Percentiles rank a stretch among this genome's conserved stretches.
Conservation (phyloP, 2,888 invertebrate genomes). For the Apoda limacodes region DNA sequence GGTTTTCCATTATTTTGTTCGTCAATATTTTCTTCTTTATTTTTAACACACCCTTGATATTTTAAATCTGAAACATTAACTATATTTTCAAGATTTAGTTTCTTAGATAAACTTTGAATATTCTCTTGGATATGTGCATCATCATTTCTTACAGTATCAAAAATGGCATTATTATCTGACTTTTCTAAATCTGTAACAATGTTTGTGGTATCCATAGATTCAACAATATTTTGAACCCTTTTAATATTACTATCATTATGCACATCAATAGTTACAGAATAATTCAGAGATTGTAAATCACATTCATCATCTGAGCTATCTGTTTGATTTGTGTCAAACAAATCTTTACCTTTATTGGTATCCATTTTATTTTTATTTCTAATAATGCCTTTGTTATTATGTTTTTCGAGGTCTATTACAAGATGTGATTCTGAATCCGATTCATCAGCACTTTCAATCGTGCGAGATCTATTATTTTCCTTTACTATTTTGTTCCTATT, state of each 20-base stretch:
- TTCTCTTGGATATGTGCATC: too few species aligned
- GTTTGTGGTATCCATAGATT: slow-evolving; percentile 6
- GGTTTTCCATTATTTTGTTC: slow-evolving; percentile 3
- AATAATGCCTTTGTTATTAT: slow-evolving; percentile 3
- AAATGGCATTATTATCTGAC: slow-evolving; percentile 5
- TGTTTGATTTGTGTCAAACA: slow-evolving; percentile 21
- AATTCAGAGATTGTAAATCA: slow-evolving; percentile 17
- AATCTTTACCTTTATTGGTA: too few species aligned
- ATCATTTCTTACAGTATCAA: too few species aligned
- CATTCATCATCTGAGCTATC: slow-evolving; percentile 29
- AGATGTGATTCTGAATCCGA: too few species aligned
- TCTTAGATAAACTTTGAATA: too few species aligned
- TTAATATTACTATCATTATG: slow-evolving; percentile 11
- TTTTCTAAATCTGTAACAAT: slow-evolving; percentile 9
- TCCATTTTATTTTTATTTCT: slow-evolving; percentile 13
- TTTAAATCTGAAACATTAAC: too few species aligned
- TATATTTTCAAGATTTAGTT: too few species aligned
- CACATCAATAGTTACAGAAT: slow-evolving; percentile 23
- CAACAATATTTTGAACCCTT: slow-evolving; percentile 2
- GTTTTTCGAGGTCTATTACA: slow-evolving; percentile 23
- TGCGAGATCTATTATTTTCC: too few species aligned
- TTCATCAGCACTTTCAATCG: too few species aligned
- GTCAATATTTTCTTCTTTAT: slow-evolving; percentile 1
- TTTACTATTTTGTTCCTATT: too few species aligned
- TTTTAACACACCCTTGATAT: slow-evolving; percentile 7